Evolutionary conservation across 2,797 vertebrate species (phyloP), one percentile per base, ranked within the genome.

Genomic region (Mus spretus): DNA sequence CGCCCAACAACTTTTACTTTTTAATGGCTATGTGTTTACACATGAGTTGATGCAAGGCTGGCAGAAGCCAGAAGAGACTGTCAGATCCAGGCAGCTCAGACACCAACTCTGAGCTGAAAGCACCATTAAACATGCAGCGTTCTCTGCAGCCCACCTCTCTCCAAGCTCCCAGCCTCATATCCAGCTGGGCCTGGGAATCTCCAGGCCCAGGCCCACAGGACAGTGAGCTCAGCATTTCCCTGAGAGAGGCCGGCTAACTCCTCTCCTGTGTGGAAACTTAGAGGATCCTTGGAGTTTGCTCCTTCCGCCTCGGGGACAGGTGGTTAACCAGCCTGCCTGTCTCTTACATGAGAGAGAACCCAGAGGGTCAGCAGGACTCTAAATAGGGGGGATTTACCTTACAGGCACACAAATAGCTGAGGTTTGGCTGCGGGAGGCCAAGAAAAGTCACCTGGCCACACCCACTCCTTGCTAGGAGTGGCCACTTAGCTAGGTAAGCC

Each of bases 371-470:
- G 53, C 81, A 79, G 84, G 19, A 57, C 78, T 40, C 65, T 24
- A 1, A 19, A 5, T 15, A 2, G 9, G 31, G 47, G 57, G 79
- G 82, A 79, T 34, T n/a, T 31, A 31, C 63, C 40, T 75, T 63
- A 20, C 31, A 24, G 78, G 12, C 24, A 9, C 40, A 55, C 53
- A 90, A 81, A 88, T n/a, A 88, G 75, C 74, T 53, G 40, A 19
- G 74, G 44, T 63, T 82, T 82, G 85, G n/a, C 31, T 59, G n/a
- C 65, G 19, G 19, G 63, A 78, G 24, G 34, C 85, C 83, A n/a
- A 74, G 8, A 37, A 37, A 78, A 92, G 50, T 86, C 61, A 75
- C 67, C 78, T 28, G n/a, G 57, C 80, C 89, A 96, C 95, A 91
- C 91, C 95, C 70, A 31, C 44, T 34, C 7, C 89, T 88, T 90